A percentile compares a stretch with the other conserved stretches of the same genome.
phyloP scores from a whole-genome alignment of 2,113 vertebrate species.

The Procavia capensis region DNA sequence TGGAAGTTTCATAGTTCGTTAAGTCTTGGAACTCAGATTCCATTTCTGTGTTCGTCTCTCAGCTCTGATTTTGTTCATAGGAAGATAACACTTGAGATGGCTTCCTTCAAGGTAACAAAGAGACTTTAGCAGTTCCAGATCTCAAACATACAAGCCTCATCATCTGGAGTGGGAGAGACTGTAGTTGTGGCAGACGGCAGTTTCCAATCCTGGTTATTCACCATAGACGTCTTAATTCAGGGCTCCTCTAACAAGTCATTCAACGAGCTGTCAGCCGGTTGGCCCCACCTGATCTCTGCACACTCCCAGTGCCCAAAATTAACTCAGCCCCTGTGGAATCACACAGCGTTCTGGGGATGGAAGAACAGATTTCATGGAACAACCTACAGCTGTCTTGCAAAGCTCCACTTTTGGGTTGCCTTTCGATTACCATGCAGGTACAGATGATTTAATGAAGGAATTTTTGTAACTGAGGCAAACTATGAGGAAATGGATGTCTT shows the following conservation, averaged over 20 bases:
- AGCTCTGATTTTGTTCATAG: background rate
- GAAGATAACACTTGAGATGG: background rate
- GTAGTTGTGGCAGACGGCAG: background rate
- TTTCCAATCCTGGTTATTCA: background rate
- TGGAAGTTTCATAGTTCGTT: too few species aligned
- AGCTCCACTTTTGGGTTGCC: background rate
- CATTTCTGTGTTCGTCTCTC: background rate
- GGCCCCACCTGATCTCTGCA: background rate
- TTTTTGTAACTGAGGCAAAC: background rate
- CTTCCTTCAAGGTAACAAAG: background rate
- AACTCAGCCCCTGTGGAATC: background rate
- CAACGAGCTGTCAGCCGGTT: background rate
- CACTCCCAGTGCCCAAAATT: background rate
- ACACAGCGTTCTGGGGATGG: background rate
- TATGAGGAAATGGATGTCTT: background rate
- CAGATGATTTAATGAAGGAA: background rate
- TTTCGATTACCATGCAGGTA: background rate
- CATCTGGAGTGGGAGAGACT: background rate
- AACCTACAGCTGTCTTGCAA: background rate
- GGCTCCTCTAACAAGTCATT: background rate
- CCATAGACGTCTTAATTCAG: background rate
- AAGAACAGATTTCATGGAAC: background rate
- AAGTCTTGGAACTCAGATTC: background rate
- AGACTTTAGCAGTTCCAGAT: background rate
- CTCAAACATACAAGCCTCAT: background rate